Percentiles rank a stretch among this genome's conserved stretches.
Evolutionary conservation across 2,797 vertebrate genomes (phyloP).

Genomic region (Periparus ater): DNA sequence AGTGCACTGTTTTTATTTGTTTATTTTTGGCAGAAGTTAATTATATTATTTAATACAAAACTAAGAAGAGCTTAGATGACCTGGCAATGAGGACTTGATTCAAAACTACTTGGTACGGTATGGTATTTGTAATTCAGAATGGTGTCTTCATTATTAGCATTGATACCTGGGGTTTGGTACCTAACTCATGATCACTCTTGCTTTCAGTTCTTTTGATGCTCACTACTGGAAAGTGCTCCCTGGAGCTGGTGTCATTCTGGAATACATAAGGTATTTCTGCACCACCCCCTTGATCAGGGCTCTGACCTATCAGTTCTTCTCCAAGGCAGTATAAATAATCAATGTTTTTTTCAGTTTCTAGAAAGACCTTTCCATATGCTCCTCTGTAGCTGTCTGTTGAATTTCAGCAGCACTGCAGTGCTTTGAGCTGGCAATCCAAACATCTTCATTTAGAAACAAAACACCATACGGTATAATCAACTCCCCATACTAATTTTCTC

Average conservation of each 20-base stretch:
- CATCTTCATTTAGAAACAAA: constrained; percentile 46
- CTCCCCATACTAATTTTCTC: constrained; percentile 38
- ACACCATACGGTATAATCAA: constrained; percentile 23
- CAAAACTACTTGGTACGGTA: neutral
- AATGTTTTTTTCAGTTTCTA: neutral
- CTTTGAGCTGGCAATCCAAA: constrained; percentile 33
- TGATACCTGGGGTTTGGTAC: neutral
- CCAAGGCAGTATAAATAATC: neutral
- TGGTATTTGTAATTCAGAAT: neutral
- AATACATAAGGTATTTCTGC: neutral
- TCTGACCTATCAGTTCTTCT: neutral
- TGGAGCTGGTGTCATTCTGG: neutral
- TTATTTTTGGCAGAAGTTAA: neutral
- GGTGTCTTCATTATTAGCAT: neutral
- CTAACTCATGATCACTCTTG: neutral
- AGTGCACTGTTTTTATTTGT: neutral
- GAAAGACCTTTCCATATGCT: neutral
- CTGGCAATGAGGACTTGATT: neutral
- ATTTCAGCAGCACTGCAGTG: constrained; percentile 12
- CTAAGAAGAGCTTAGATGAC: neutral
- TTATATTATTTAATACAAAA: neutral
- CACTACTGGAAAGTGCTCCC: neutral
- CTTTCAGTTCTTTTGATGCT: neutral
- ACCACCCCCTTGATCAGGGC: neutral
- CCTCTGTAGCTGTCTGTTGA: neutral